A percentile compares a stretch with the other conserved stretches of the same genome.
These are phyloP conservation scores for Apistogramma diplotaenia DNA, from an alignment of 2,113 vertebrate genomes.

Conservation along the genomic window DNA sequence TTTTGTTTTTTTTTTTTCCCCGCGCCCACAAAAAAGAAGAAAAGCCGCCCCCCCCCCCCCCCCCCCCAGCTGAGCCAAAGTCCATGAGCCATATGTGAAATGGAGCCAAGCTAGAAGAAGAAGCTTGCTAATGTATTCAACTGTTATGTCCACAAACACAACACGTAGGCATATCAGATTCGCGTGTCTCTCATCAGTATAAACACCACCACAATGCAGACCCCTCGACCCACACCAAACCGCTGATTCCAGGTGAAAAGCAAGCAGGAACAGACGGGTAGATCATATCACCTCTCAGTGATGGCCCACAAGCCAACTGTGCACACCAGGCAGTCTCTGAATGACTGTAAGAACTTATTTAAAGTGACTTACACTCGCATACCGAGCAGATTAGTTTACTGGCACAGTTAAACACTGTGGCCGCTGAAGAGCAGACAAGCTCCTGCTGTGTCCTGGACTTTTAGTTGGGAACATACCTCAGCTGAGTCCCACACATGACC, in stretches of 20 bases:
- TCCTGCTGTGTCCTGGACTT: background rate
- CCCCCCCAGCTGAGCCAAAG: background rate
- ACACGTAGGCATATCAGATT: background rate
- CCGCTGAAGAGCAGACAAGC: background rate
- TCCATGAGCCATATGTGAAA: background rate
- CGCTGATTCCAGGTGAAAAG: conserved; percentile 31
- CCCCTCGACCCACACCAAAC: background rate
- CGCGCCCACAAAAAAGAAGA: background rate
- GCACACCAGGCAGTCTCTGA: background rate
- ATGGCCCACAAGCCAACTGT: background rate
- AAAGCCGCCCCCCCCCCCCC: background rate
- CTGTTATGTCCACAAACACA: background rate
- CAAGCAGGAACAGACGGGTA: background rate
- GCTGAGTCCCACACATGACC: background rate
- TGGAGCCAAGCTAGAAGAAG: background rate
- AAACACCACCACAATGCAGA: background rate
- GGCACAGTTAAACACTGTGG: background rate
- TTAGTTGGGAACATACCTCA: conserved; percentile 4
- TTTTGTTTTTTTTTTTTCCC: too few species aligned
- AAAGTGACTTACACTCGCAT: conserved; percentile 18
- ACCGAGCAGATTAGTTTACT: background rate
- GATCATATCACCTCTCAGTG: conserved; percentile 6
- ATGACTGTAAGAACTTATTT: background rate
- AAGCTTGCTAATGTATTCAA: background rate
- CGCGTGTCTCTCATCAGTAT: background rate